Evolutionary conservation across 2,888 invertebrate genomes (phyloP), one percentile per base, ranked within the genome.

Genomic region (Pyrgus malvae): DNA sequence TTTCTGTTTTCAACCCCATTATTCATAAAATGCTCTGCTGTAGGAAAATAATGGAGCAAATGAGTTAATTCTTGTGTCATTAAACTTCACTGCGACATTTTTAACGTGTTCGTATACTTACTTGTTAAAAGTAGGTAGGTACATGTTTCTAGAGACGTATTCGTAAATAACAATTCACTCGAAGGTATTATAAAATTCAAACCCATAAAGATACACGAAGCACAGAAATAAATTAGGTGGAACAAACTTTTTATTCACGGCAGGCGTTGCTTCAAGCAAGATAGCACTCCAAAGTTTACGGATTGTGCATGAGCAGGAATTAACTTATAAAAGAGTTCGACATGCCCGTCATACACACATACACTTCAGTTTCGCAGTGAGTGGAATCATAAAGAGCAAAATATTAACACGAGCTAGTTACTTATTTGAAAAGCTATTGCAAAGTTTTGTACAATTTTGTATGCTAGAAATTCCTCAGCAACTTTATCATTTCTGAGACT

Each of bases 241-340:
- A 45, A 53, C n/a, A 40, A 40, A 40, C 21, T 70, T 76, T 74
- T 74, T 63, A 80, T 76, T 76, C 75, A 68, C 59, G 61, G 45
- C 66, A 72, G 64, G 64, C 69, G 65, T 68, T 68, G 65, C 65
- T 63, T 62, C 60, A 67, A 65, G 61, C 57, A 62, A 64, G 66
- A 67, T 66, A 72, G 73, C 78, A 76, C 77, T 82, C 67, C 64
- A 69, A 78, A 83, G 73, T 86, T 87, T 80, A 72, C 72, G 76
- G 78, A 84, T 84, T 81, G 81, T 78, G 79, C 74, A 78, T 79
- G 80, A 83, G 80, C 74, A 75, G 72, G 77, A 85, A 86, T 88
- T 83, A 85, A 87, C 78, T 87, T 81, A 68, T 76, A 76, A 82
- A 80, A 83, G 76, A 79, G 80, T 83, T 85, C 78, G 83, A 79